Evolutionary conservation across 2,888 invertebrate species (phyloP), one percentile per base, ranked within the genome.

Genomic region (Incurvaria masculella): DNA sequence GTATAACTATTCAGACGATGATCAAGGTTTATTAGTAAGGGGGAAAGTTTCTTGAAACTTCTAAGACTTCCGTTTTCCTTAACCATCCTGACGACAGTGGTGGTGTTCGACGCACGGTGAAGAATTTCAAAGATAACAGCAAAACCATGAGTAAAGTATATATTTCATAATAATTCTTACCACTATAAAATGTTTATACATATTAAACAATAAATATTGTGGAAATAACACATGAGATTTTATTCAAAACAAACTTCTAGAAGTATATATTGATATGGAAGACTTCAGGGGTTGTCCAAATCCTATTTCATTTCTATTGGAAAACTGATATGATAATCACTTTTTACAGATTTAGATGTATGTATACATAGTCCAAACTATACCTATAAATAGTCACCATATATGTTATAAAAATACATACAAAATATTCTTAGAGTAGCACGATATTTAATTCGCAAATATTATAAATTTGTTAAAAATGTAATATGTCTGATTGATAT

Each of bases 31-130:
- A n/a, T n/a, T n/a, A n/a, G n/a, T n/a, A n/a, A n/a, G n/a, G n/a
- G n/a, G n/a, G n/a, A n/a, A n/a, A n/a, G n/a, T n/a, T n/a, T n/a
- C n/a, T n/a, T n/a, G n/a, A n/a, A n/a, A n/a, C n/a, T n/a, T n/a
- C n/a, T n/a, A n/a, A n/a, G n/a, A n/a, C n/a, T 23, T 5, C 6
- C 23, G 21, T 55, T 68, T 72, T 81, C 73, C 79, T 82, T 76
- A 80, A 79, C 62, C 53, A 53, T 53, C 57, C 50, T 53, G 68
- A 73, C n/a, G n/a, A 56, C 80, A 91, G 90, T 92, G 83, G 90
- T 91, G 51, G 92, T 93, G 6, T 93, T 92, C 62, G 92, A 92
- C 76, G 92, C 91, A 10, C 82, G 87, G 47, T 87, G 66, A 80
- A 48, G 53, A 45, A 23, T 49, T 55, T 55, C 55, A 52, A 51